Evolutionary conservation across 1,140 invertebrate genomes (phyloP).

Genomic region (Ceratitis capitata): DNA sequence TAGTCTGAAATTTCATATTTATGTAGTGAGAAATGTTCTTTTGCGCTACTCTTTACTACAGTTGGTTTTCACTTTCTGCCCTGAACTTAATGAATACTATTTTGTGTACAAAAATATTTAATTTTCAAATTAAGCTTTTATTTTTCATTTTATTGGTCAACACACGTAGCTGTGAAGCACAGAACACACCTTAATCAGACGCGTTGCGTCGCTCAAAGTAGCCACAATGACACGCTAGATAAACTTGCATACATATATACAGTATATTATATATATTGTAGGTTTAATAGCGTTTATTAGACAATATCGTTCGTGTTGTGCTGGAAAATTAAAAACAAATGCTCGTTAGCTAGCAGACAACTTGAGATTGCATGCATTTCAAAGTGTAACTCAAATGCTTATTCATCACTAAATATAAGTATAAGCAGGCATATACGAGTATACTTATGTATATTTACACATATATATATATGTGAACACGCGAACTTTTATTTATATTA

Average conservation of each 20-base stretch:
- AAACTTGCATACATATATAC: not conserved
- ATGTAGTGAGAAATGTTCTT: not conserved
- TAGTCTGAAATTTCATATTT: not conserved
- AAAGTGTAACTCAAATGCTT: not conserved
- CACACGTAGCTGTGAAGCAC: not conserved
- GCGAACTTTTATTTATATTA: too few relatives aligned
- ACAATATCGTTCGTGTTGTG: constrained; percentile 11
- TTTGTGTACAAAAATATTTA: not conserved
- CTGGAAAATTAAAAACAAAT: not conserved
- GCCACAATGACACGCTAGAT: not conserved
- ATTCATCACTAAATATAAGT: too few relatives aligned
- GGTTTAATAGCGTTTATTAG: not conserved
- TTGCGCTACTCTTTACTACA: not conserved
- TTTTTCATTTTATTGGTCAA: not conserved
- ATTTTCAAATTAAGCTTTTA: not conserved
- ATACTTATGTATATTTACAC: too few relatives aligned
- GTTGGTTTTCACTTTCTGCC: constrained; percentile 4
- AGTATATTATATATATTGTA: not conserved
- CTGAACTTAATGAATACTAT: not conserved
- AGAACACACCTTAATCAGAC: not conserved
- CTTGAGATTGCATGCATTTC: constrained; percentile 6
- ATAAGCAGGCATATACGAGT: too few relatives aligned
- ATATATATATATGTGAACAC: too few relatives aligned
- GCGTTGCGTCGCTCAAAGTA: not conserved
- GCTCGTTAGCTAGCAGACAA: not conserved